A percentile compares a stretch with the other conserved stretches of the same genome.
Conservation (phyloP, 2,888 invertebrate species). For the Morpho achilles region DNA sequence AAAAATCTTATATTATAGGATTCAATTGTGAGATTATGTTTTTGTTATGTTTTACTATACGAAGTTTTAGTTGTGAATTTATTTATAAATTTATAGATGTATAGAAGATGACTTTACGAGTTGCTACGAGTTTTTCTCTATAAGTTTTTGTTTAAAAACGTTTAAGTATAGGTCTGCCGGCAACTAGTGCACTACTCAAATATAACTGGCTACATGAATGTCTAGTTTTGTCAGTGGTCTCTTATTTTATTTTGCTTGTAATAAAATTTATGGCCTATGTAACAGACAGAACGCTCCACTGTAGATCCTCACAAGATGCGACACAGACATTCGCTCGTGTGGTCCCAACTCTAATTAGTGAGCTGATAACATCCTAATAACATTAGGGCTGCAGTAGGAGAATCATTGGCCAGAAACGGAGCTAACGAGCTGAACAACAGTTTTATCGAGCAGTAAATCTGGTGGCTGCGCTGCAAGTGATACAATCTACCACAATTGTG, state of each 20-base stretch:
- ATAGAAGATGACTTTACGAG: too few species aligned
- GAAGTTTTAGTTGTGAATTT: too few species aligned
- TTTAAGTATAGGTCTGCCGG: too few species aligned
- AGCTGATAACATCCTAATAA: conserved; percentile 25
- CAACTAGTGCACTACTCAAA: too few species aligned
- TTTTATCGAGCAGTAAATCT: conserved; percentile 35
- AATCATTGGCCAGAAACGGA: conserved; percentile 32
- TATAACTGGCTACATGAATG: too few species aligned
- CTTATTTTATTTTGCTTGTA: neutral
- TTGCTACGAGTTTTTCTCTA: too few species aligned
- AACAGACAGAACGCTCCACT: conserved; percentile 3
- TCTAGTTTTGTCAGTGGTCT: neutral
- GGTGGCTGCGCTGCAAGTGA: conserved; percentile 25
- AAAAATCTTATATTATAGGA: too few species aligned
- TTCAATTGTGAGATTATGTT: too few species aligned
- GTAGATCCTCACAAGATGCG: conserved; percentile 8
- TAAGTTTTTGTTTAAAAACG: too few species aligned
- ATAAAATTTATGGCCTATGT: conserved; percentile 6
- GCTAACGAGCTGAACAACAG: conserved; percentile 55
- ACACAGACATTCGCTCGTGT: conserved; percentile 15
- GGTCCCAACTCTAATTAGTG: conserved; percentile 24
- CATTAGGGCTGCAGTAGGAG: conserved; percentile 23
- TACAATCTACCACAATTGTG: conserved; percentile 29
- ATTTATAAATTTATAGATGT: too few species aligned
- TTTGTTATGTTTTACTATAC: too few species aligned